phyloP scores from a whole-genome alignment of 1,140 invertebrate genomes.

The Pentalonia nigronervosa region DNA sequence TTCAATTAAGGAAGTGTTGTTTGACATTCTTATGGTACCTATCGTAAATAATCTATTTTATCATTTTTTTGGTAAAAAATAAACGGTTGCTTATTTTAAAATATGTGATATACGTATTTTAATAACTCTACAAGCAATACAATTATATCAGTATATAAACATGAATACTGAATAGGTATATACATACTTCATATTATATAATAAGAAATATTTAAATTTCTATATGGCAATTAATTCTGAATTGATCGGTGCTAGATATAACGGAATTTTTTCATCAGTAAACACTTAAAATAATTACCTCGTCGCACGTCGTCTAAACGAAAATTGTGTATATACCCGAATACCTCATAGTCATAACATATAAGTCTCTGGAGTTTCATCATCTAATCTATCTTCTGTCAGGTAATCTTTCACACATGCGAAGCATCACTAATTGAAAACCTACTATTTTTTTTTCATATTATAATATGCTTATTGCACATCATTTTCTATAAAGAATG shows the following conservation, averaged over 20 bases:
- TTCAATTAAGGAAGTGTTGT: background rate
- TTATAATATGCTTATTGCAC: background rate
- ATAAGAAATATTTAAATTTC: background rate
- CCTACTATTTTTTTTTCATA: background rate
- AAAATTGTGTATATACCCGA: background rate
- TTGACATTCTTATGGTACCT: background rate
- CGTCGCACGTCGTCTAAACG: background rate
- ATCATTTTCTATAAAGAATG: background rate
- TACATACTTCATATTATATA: too few species aligned
- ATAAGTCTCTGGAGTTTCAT: background rate
- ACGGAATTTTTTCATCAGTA: background rate
- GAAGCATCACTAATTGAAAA: background rate
- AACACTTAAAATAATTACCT: background rate
- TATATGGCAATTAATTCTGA: background rate
- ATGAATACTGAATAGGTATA: too few species aligned
- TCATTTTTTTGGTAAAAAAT: background rate
- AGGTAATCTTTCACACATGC: background rate
- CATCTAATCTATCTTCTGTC: background rate
- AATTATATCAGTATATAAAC: background rate
- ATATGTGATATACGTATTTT: background rate
- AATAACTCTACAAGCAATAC: background rate
- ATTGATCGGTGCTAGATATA: background rate
- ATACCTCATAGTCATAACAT: too few species aligned
- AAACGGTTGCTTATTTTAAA: background rate
- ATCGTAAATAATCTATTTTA: background rate